Evolutionary conservation across 2,888 invertebrate genomes (phyloP).

Genomic region (Morinoia aosen): DNA sequence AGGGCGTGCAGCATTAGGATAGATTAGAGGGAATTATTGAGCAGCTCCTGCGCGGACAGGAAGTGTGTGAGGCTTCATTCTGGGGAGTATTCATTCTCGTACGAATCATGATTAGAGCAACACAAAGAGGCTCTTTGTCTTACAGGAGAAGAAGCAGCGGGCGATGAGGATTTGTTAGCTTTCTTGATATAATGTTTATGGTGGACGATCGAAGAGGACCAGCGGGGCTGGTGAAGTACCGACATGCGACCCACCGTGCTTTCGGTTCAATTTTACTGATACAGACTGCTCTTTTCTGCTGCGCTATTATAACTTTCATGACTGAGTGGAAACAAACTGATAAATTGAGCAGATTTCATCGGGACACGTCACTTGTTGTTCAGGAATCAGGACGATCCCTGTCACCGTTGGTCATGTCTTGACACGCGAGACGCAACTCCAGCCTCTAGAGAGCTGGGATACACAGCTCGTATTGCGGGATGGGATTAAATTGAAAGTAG

Average conservation of each 20-base stretch:
- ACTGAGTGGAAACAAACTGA: not conserved
- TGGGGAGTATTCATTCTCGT: slow-evolving; percentile 35
- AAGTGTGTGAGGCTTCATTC: slow-evolving; percentile 5
- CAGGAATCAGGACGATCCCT: too few relatives aligned
- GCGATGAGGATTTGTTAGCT: slow-evolving; percentile 27
- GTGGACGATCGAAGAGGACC: not conserved
- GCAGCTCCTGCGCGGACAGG: slow-evolving; percentile 5
- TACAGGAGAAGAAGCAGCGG: slow-evolving; percentile 40
- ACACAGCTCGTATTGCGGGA: too few relatives aligned
- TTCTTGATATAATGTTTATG: slow-evolving; percentile 26
- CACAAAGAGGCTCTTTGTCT: slow-evolving; percentile 48
- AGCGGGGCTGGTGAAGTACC: not conserved
- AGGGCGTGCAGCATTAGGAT: slow-evolving; percentile 36
- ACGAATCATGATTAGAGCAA: slow-evolving; percentile 14
- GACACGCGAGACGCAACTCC: too few relatives aligned
- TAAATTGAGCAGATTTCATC: not conserved
- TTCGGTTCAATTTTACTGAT: not conserved
- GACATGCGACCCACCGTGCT: not conserved
- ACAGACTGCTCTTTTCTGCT: not conserved
- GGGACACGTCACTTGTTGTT: not conserved
- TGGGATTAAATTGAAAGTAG: too few relatives aligned
- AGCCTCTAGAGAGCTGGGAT: too few relatives aligned
- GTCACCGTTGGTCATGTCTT: too few relatives aligned
- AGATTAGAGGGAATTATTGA: slow-evolving; percentile 49
- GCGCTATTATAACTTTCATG: not conserved